A percentile compares a stretch with the other conserved stretches of the same genome.
Conservation (phyloP, 1,140 invertebrate genomes). For the Anastrepha ludens region DNA sequence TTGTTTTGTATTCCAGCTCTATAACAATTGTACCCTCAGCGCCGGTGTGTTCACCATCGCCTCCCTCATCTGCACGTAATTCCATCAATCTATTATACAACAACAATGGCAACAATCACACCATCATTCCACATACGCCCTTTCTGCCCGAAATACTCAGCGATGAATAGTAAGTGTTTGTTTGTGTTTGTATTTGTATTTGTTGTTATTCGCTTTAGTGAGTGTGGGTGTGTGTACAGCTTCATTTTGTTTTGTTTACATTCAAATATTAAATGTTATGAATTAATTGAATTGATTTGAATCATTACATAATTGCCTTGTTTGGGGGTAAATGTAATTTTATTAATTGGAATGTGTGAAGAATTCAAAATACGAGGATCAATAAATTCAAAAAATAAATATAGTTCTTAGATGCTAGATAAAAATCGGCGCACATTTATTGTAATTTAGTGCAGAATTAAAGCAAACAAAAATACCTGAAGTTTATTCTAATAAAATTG, state of each 20-base stretch:
- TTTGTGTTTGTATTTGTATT: slow-evolving; percentile 33
- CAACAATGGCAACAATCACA: slow-evolving; percentile 37
- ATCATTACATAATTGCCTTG: too few species aligned
- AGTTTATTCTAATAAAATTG: neutral
- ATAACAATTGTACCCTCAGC: neutral
- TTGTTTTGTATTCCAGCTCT: slow-evolving; percentile 23
- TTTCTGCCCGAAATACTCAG: slow-evolving; percentile 66
- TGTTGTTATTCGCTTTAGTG: neutral
- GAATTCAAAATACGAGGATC: neutral
- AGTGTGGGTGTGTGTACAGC: neutral
- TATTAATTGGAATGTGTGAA: too few species aligned
- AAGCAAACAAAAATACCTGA: neutral
- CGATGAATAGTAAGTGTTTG: slow-evolving; percentile 72
- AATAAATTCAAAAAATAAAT: neutral
- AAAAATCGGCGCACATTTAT: neutral
- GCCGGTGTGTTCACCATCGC: slow-evolving; percentile 37
- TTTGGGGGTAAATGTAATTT: neutral
- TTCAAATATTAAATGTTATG: neutral
- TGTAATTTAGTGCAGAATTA: neutral
- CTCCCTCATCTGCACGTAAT: slow-evolving; percentile 55
- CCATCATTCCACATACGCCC: slow-evolving; percentile 65
- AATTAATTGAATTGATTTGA: neutral
- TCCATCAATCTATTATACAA: slow-evolving; percentile 55
- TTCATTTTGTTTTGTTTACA: neutral
- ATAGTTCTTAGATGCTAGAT: neutral